Base-by-base conservation (phyloP, 1,140 invertebrate species). In the Diachasma alloeum region DNA sequence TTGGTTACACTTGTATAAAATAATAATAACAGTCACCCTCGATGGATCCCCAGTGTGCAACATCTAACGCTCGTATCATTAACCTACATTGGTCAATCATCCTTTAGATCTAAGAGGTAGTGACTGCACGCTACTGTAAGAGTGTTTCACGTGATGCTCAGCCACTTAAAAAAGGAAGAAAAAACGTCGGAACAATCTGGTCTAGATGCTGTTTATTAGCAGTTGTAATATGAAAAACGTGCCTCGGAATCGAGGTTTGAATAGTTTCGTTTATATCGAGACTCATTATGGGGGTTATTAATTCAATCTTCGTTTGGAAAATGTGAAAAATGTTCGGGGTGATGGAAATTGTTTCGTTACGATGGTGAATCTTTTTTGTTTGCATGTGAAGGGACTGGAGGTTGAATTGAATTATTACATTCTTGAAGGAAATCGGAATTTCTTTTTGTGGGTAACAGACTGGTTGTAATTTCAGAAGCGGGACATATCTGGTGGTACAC, bases 21-120 rank as follows among this genome's bases (percentile, higher is more conserved):
- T 75, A 69, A 70, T 69, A 31, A 75, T 56, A 56, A 63, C 15
- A 76, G 48, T 75, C 17, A 42, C 15, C 31, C n/a, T 69, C 46
- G 37, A 75, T 69, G 46, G 19, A 72, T 37, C 53, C 68, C 42
- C 42, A 39, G 36, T 44, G 70, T 36, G 48, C 74, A 76, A 75
- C 17, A 75, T 75, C 44, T 67, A 75, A 44, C 48, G 37, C 44
- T 76, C 59, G 67, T 63, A 63, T 76, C 74, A 76, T 76, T 76
- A 76, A 76, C 74, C 74, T 76, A 76, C 68, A 76, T 76, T 67
- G 24, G 26, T 36, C 67, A 76, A 76, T 76, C 74, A 56, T 76
- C 48, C 39, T 59, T 36, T 66, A 76, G 74, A 76, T 76, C 74
- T 76, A 71, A 69, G 37, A 63, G 56, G 44, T 37, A 76, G 74